Conservation (phyloP, 2,113 vertebrate genomes). For the Climacteris rufus region DNA sequence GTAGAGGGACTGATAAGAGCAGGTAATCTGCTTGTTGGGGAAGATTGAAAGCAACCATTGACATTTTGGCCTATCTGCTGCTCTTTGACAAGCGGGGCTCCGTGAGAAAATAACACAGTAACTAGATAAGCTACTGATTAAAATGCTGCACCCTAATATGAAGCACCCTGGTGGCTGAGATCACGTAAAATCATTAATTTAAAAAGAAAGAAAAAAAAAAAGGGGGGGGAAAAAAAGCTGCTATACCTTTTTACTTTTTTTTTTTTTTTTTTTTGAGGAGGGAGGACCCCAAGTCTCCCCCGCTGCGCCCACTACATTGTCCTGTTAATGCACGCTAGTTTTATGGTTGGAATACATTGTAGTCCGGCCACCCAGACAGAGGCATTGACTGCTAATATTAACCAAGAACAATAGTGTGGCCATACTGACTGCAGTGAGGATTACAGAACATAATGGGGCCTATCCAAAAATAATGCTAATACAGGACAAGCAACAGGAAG, state of each 20-base stretch:
- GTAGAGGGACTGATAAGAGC: slow-evolving; percentile 79
- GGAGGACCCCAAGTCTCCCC: not conserved
- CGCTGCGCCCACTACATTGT: not conserved
- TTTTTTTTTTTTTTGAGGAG: not conserved
- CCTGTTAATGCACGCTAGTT: slow-evolving; percentile 54
- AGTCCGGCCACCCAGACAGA: slow-evolving; percentile 80
- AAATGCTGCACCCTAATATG: slow-evolving; percentile 31
- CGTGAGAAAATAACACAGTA: slow-evolving; percentile 66
- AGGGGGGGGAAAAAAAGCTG: not conserved
- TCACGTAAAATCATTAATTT: slow-evolving; percentile 7
- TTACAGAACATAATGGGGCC: slow-evolving; percentile 91
- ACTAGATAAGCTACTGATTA: slow-evolving; percentile 50
- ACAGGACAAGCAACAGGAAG: slow-evolving; percentile 90
- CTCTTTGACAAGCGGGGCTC: slow-evolving; percentile 59
- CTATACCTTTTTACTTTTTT: not conserved
- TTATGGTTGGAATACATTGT: slow-evolving; percentile 62
- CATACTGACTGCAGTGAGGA: slow-evolving; percentile 88
- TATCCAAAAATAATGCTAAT: slow-evolving; percentile 88
- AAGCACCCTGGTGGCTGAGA: not conserved
- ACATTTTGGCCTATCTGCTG: slow-evolving; percentile 57
- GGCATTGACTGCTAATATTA: slow-evolving; percentile 81
- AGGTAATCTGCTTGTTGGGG: slow-evolving; percentile 63
- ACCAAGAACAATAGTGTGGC: slow-evolving; percentile 86
- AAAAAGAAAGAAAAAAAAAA: not conserved
- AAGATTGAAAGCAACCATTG: slow-evolving; percentile 67